Conservation (phyloP, 2,113 vertebrate genomes). For the Solea senegalensis region DNA sequence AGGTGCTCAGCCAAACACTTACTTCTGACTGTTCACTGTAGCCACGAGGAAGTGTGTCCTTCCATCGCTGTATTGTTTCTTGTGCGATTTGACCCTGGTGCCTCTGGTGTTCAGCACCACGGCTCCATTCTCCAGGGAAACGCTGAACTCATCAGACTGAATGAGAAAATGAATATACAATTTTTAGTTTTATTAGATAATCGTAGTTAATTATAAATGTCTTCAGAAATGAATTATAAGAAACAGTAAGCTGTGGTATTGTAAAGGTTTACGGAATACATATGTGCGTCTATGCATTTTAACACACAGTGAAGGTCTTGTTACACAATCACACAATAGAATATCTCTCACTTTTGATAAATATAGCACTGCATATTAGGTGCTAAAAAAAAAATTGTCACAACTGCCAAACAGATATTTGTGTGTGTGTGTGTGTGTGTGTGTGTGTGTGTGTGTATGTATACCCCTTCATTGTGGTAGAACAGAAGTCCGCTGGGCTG, state of each 20-base stretch:
- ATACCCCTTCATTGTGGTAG: slow-evolving; percentile 88
- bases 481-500: slow-evolving; percentile 90
- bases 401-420: too few relatives aligned
- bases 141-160: slow-evolving; percentile 89
- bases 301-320: too few relatives aligned
- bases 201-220: too few relatives aligned
- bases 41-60: slow-evolving; percentile 88
- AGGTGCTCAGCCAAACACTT: slow-evolving; percentile 42
- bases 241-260: too few relatives aligned
- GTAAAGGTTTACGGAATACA: too few relatives aligned
- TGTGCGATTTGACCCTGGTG: slow-evolving; percentile 85
- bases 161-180: neutral
- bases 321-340: too few relatives aligned
- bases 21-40: slow-evolving; percentile 87
- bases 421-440: neutral
- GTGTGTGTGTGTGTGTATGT: neutral
- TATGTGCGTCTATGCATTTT: too few relatives aligned
- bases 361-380: too few relatives aligned
- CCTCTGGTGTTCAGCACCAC: slow-evolving; percentile 89
- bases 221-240: too few relatives aligned
- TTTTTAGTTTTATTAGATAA: too few relatives aligned
- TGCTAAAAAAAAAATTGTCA: too few relatives aligned
- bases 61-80: slow-evolving; percentile 90
- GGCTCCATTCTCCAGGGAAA: slow-evolving; percentile 91
- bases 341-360: too few relatives aligned